Evolutionary conservation across 1,140 invertebrate species (phyloP), one percentile per base, ranked within the genome.

Genomic region (Brachystomella parvula): DNA sequence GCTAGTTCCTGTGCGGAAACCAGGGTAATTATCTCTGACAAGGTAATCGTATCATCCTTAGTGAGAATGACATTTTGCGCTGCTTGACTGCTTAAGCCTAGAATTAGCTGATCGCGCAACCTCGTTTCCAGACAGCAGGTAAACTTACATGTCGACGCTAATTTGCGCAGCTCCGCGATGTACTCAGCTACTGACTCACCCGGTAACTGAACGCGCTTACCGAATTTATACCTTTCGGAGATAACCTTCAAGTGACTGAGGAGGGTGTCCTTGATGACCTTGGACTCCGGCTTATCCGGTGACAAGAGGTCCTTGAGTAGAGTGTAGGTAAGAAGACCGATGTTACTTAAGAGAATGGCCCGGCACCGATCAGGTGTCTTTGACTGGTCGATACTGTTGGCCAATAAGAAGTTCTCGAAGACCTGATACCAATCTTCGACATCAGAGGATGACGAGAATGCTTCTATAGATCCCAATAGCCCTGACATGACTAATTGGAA

Each of bases 61-160:
- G 49, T 9, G 26, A 67, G 63, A 0, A 63, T 1, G 24, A 29
- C 6, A 17, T 31, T 44, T 31, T 69, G 67, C 1, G 67, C 29
- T 15, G 67, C 47, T 31, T 65, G 57, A 32, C 44, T 47, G n/a
- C 47, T n/a, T 1, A 72, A 24, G 6, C 71, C 64, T 19, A 70
- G 33, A 15, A 72, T 57, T 19, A 72, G 68, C 53, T 56, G 62
- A 59, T 72, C 71, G 19, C 71, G 39, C 17, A 72, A 61, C 2
- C 29, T 28, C 12, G 28, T 49, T 3, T 71, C 68, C 58, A 71
- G 56, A 26, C 19, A 56, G 26, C 21, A 53, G 2, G 29, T 56
- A 61, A 70, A 72, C 35, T 67, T 70, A 29, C 71, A 72, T 24
- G 65, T 59, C 29, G 53, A 56, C 12, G 71, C 64, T 21, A 71